These are phyloP conservation scores for Cerceris rybyensis DNA, from an alignment of 2,888 invertebrate genomes.

Conservation along the genomic window DNA sequence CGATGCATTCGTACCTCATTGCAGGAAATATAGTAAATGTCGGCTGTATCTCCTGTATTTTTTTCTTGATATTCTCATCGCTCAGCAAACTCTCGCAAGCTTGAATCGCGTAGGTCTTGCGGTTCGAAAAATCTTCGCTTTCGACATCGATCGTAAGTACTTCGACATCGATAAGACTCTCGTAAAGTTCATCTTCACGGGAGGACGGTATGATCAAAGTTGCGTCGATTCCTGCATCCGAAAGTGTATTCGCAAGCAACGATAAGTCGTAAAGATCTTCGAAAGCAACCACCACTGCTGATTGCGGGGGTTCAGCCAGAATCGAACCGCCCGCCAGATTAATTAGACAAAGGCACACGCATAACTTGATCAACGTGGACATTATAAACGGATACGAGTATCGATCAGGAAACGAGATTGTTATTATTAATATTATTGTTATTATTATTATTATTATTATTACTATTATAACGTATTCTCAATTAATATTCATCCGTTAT, in stretches of 20 bases:
- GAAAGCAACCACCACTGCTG: slow-evolving; percentile 76
- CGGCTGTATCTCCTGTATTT: slow-evolving; percentile 72
- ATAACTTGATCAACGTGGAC: slow-evolving; percentile 29
- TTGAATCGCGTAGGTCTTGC: slow-evolving; percentile 65
- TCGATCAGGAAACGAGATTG: background rate
- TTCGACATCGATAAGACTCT: slow-evolving; percentile 75
- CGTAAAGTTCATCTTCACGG: slow-evolving; percentile 68
- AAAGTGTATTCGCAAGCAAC: slow-evolving; percentile 76
- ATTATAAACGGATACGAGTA: slow-evolving; percentile 19
- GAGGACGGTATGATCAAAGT: slow-evolving; percentile 71
- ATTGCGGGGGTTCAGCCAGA: slow-evolving; percentile 72
- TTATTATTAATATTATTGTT: background rate
- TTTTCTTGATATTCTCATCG: slow-evolving; percentile 66
- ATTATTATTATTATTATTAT: background rate
- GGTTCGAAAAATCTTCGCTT: slow-evolving; percentile 41
- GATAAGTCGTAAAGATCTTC: slow-evolving; percentile 77
- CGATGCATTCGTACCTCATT: slow-evolving; percentile 69
- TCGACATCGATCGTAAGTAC: slow-evolving; percentile 64
- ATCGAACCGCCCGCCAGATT: slow-evolving; percentile 61
- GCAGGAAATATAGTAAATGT: slow-evolving; percentile 77
- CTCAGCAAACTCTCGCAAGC: slow-evolving; percentile 72
- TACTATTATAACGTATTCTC: background rate
- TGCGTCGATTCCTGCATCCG: slow-evolving; percentile 75
- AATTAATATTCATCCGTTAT: background rate
- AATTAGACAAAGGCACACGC: slow-evolving; percentile 25